Base-by-base conservation (phyloP, 2,888 invertebrate genomes). In the Meta bourneti region DNA sequence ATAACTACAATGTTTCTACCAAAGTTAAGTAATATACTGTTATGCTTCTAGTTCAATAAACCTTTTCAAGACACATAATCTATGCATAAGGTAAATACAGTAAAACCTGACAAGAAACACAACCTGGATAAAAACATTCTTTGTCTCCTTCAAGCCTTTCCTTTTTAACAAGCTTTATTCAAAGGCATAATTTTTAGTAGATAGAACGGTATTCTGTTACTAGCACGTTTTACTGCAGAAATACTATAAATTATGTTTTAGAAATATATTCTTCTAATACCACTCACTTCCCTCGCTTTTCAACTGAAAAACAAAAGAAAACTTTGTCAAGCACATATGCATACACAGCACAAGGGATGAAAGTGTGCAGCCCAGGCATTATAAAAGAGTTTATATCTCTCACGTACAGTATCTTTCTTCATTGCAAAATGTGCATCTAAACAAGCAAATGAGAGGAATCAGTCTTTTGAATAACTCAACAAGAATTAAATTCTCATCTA, bases 401-500 rank as follows among this genome's bases (percentile, higher is more conserved):
- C 34, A 34, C 34, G 34, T 34, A 74, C 16, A 4, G 6, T 75
- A 75, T 75, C 61, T 75, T 48, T 11, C 16, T 20, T 19, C 75
- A 75, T 48, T 20, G 48, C 34, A 48, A 11, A 34, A 75, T 8
- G 48, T 20, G 48, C 34, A 75, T 16, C 48, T 49, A 75, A 48
- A 71, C 16, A 74, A 48, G 77, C 49, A 51, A 51, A 51, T 9
- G 11, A 52, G 6, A 51, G 49, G 51, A 70, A 49, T 48, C 2
- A 19, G 11, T 34, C 69, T 8, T n/a, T 81, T 16, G 34, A 70
- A 19, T 52, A 72, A 70, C 9, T 48, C 6, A 34, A 48, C 34
- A 16, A 19, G 6, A 70, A 8, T 48, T 48, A 49, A 48, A 52
- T 54, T 84, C 84, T 87, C 79, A 87, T 80, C 87, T 87, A 70